Conservation (phyloP, 2,888 invertebrate species). For the Tholera decimalis region DNA sequence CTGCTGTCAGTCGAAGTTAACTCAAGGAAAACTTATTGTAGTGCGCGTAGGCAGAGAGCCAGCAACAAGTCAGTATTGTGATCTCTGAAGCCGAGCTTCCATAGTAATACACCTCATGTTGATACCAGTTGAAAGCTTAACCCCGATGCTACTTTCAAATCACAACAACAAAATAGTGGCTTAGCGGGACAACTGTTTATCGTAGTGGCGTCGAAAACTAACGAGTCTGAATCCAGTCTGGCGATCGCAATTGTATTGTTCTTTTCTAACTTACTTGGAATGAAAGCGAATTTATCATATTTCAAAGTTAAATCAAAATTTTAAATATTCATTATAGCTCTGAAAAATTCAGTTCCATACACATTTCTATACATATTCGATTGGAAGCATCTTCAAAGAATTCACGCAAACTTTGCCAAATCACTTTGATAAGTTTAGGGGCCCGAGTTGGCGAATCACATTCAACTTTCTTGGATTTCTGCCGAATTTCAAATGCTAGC, state of each 20-base stretch:
- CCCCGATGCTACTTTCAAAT: slow-evolving; percentile 44
- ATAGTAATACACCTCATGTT: slow-evolving; percentile 36
- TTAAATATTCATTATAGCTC: slow-evolving; percentile 9
- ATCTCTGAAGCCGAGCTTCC: slow-evolving; percentile 43
- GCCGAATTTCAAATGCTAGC: slow-evolving; percentile 82
- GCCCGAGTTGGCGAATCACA: slow-evolving; percentile 79
- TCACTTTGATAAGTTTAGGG: slow-evolving; percentile 85
- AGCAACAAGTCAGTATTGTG: slow-evolving; percentile 58
- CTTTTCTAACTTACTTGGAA: slow-evolving; percentile 14
- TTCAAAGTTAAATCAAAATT: slow-evolving; percentile 2
- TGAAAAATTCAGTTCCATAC: slow-evolving; percentile 60
- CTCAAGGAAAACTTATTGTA: slow-evolving; percentile 36
- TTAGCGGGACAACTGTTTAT: slow-evolving; percentile 27
- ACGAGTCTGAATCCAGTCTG: slow-evolving; percentile 17
- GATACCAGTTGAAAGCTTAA: slow-evolving; percentile 51
- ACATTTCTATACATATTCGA: slow-evolving; percentile 67
- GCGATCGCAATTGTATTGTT: slow-evolving; percentile 13
- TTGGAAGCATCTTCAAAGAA: slow-evolving; percentile 77
- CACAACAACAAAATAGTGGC: slow-evolving; percentile 33
- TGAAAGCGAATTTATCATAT: neutral
- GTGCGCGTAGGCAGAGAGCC: slow-evolving; percentile 50
- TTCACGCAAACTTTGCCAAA: slow-evolving; percentile 85
- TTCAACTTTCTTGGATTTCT: slow-evolving; percentile 84
- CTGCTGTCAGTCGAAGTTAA: slow-evolving; percentile 22
- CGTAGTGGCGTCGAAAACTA: slow-evolving; percentile 18